Conservation (phyloP, 2,888 invertebrate species). For the Bedellia somnulentella region DNA sequence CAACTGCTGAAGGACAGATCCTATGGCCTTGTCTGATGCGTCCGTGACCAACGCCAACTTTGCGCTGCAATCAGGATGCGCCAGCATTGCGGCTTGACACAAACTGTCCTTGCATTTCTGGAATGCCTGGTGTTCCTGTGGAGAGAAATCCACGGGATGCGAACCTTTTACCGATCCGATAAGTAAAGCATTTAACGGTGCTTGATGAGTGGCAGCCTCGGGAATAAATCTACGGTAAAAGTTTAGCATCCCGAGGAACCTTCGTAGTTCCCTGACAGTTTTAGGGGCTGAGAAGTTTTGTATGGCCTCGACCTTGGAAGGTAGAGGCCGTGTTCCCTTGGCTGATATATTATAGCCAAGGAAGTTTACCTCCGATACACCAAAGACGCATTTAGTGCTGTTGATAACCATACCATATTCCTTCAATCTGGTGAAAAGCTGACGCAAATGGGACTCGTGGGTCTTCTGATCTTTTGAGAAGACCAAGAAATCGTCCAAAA, state of each 20-base stretch:
- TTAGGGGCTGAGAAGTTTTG: slow-evolving; percentile 12
- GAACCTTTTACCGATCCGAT: slow-evolving; percentile 15
- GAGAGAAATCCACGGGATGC: slow-evolving; percentile 11
- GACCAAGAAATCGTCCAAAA: not conserved
- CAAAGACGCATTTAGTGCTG: slow-evolving; percentile 13
- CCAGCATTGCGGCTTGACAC: slow-evolving; percentile 12
- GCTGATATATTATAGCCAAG: slow-evolving; percentile 11
- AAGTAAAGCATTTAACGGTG: slow-evolving; percentile 17
- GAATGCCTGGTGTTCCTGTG: slow-evolving; percentile 9
- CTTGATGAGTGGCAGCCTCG: slow-evolving; percentile 18
- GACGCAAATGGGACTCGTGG: not conserved
- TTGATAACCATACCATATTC: slow-evolving; percentile 14
- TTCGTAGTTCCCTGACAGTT: slow-evolving; percentile 15
- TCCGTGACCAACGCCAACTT: slow-evolving; percentile 7
- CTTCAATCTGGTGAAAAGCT: slow-evolving; percentile 7
- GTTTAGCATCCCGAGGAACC: slow-evolving; percentile 16
- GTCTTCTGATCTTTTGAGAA: not conserved
- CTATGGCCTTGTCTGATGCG: slow-evolving; percentile 21
- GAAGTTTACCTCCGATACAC: slow-evolving; percentile 9
- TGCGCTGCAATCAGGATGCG: slow-evolving; percentile 12
- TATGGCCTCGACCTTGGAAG: slow-evolving; percentile 16
- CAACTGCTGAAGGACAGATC: slow-evolving; percentile 20
- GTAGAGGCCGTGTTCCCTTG: slow-evolving; percentile 10
- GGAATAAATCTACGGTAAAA: too few species aligned
- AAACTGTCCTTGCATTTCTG: slow-evolving; percentile 11